Conservation (phyloP, 2,797 vertebrate genomes). For the Gymnopithys bicolor region DNA sequence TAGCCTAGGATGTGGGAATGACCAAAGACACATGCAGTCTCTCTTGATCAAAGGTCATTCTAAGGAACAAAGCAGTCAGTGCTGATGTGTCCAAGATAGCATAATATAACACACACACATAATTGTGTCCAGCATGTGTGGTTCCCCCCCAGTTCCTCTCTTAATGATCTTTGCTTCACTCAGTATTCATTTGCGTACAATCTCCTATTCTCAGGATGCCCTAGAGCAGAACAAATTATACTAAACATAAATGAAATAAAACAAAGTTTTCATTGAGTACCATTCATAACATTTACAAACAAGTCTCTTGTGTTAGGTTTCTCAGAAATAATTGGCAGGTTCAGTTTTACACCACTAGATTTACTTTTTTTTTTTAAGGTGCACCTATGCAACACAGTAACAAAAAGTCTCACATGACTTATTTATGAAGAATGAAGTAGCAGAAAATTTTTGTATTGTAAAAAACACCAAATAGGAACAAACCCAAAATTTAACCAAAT, state of each 20-base stretch:
- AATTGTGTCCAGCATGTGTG: conserved; percentile 72
- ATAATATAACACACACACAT: conserved; percentile 70
- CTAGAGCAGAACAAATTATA: conserved; percentile 76
- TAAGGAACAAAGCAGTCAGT: conserved; percentile 74
- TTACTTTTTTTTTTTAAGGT: neutral
- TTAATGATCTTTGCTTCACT: conserved; percentile 74
- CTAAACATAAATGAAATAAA: conserved; percentile 73
- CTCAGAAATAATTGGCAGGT: conserved; percentile 56
- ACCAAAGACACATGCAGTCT: conserved; percentile 76
- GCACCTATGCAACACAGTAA: neutral
- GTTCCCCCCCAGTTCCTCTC: conserved; percentile 73
- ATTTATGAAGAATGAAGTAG: neutral
- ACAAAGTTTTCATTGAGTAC: conserved; percentile 68
- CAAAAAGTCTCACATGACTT: neutral
- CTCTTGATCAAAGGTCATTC: conserved; percentile 76
- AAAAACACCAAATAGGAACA: neutral
- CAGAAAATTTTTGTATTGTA: neutral
- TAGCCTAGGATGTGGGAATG: conserved; percentile 77
- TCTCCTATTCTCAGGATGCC: conserved; percentile 70
- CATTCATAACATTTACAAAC: conserved; percentile 73
- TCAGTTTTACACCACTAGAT: neutral
- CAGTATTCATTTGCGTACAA: conserved; percentile 73
- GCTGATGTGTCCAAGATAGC: conserved; percentile 74
- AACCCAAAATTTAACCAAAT: neutral
- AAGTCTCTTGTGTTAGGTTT: conserved; percentile 59